Conservation (phyloP, 2,113 vertebrate genomes). For the Sebastes schlegelii region DNA sequence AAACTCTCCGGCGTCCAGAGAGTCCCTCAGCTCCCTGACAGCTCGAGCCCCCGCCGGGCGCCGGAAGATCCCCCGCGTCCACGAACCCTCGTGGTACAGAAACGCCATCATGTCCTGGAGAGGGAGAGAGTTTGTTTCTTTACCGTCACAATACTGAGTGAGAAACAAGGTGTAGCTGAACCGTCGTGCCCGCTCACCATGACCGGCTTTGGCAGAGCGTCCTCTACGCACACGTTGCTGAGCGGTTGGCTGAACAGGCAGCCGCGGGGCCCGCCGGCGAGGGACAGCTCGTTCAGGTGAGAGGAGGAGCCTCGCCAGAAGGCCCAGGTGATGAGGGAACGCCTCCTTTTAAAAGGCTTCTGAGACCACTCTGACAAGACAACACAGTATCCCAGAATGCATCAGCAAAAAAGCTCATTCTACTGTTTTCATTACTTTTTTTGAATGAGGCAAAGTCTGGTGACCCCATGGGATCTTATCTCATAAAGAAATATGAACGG, state of each 20-base stretch:
- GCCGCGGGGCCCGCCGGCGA: conserved; percentile 79
- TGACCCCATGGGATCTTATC: too few species aligned
- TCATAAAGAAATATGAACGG: too few species aligned
- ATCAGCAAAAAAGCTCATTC: background rate
- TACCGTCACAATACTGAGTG: background rate
- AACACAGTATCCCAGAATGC: background rate
- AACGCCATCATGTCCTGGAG: conserved; percentile 93
- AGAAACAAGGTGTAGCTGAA: background rate
- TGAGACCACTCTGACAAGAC: conserved; percentile 84
- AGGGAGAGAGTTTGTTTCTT: conserved; percentile 1
- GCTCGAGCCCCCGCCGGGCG: conserved; percentile 92
- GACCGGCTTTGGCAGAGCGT: conserved; percentile 91
- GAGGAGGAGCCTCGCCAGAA: conserved; percentile 91
- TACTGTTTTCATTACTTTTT: background rate
- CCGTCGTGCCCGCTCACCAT: conserved; percentile 84
- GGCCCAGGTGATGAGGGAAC: conserved; percentile 93
- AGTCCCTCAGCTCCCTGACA: conserved; percentile 92
- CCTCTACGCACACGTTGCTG: conserved; percentile 87
- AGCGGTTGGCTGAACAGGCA: conserved; percentile 91
- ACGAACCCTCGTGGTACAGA: conserved; percentile 92
- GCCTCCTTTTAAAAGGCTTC: conserved; percentile 90
- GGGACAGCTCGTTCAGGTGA: conserved; percentile 86
- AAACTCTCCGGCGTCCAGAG: conserved; percentile 88
- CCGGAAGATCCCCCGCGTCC: conserved; percentile 94
- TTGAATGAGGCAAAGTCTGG: background rate